Conservation (phyloP, 1,140 invertebrate species). For the Tribolium castaneum region DNA sequence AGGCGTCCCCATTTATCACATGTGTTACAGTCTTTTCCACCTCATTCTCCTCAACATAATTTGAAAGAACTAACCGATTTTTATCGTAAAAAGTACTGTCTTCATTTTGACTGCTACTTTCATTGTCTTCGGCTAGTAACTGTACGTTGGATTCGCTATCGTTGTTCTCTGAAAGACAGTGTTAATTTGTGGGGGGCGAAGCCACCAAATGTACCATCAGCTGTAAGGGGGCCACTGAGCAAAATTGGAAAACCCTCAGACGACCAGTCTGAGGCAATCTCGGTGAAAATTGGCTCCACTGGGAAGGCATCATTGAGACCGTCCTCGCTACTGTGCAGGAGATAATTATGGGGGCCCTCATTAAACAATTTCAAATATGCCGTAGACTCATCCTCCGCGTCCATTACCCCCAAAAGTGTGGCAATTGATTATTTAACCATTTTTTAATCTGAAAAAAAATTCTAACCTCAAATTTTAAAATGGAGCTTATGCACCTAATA, state of each 20-base stretch:
- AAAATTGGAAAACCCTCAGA: conserved; percentile 53
- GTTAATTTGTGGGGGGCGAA: background rate
- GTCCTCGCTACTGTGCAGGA: conserved; percentile 52
- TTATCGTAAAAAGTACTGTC: background rate
- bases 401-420: conserved; percentile 14
- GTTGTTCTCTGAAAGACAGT: conserved; percentile 17
- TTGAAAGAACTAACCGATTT: conserved; percentile 10
- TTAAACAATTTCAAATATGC: conserved; percentile 55
- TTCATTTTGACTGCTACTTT: conserved; percentile 11
- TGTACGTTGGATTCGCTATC: conserved; percentile 10
- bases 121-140: conserved; percentile 11
- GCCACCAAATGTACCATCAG: conserved; percentile 45
- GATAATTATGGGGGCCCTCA: conserved; percentile 50
- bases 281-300: conserved; percentile 54
- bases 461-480: no score
- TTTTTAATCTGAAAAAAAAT: background rate
- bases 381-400: conserved; percentile 51
- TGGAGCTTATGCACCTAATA: no score
- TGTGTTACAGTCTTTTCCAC: conserved; percentile 12
- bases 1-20: conserved; percentile 21
- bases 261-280: conserved; percentile 55
- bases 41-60: conserved; percentile 6
- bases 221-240: conserved; percentile 49
- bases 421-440: background rate
- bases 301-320: conserved; percentile 49